phyloP scores from a whole-genome alignment of 2,888 invertebrate genomes.

The Lithophane socia region DNA sequence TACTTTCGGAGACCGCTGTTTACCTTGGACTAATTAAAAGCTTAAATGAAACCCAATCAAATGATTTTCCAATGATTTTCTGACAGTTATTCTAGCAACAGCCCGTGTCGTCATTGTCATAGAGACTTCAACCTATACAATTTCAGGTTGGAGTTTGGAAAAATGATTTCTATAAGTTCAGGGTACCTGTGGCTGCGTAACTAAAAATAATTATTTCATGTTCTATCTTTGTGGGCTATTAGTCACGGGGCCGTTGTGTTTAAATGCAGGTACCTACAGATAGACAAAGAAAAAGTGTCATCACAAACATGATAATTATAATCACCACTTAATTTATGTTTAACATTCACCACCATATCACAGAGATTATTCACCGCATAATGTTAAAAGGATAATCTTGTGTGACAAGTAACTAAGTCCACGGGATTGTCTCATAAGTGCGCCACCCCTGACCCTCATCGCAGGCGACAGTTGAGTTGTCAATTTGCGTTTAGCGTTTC shows the following conservation, averaged over 20 bases:
- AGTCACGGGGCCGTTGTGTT: neutral
- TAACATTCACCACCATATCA: slow-evolving; percentile 31
- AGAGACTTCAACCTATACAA: no score
- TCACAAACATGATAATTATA: neutral
- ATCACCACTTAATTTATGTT: slow-evolving; percentile 10
- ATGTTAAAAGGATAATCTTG: slow-evolving; percentile 63
- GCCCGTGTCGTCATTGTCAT: neutral
- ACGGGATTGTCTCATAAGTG: slow-evolving; percentile 70
- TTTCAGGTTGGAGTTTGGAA: neutral
- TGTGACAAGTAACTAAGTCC: slow-evolving; percentile 67
- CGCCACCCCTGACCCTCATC: slow-evolving; percentile 73
- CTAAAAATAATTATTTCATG: neutral
- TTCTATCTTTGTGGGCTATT: neutral
- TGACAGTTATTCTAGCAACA: neutral
- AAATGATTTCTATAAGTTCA: no score
- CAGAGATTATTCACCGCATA: slow-evolving; percentile 41
- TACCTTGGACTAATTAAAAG: neutral
- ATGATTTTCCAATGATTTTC: neutral
- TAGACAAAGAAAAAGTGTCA: slow-evolving; percentile 3
- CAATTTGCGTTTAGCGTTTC: slow-evolving; percentile 80
- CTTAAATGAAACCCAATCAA: neutral
- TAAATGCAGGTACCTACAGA: neutral
- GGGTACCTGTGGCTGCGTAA: neutral
- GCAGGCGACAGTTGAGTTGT: slow-evolving; percentile 77
- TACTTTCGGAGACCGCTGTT: neutral